phyloP scores from a whole-genome alignment of 2,797 vertebrate genomes.

The Hafferia zeledoni region DNA sequence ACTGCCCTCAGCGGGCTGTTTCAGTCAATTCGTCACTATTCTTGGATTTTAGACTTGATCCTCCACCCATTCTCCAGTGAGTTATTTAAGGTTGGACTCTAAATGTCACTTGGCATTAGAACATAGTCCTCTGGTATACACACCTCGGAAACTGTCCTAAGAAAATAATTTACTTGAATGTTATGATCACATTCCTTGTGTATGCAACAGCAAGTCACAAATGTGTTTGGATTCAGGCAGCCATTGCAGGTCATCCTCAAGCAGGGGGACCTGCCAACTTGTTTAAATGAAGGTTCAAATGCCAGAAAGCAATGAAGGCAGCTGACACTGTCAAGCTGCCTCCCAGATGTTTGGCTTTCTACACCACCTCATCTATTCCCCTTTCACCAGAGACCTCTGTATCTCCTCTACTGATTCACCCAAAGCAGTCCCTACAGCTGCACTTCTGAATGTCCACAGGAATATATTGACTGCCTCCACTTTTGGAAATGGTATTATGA shows the following conservation, averaged over 20 bases:
- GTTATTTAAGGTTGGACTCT: not conserved
- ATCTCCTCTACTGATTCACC: not conserved
- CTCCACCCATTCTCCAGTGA: not conserved
- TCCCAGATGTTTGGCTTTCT: conserved; percentile 62
- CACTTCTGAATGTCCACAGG: not conserved
- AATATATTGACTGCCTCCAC: not conserved
- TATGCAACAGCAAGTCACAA: not conserved
- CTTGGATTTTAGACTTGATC: not conserved
- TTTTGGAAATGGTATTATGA: not conserved
- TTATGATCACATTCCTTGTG: not conserved
- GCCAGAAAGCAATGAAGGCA: conserved; percentile 8
- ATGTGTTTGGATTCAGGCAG: not conserved
- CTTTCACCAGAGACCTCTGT: not conserved
- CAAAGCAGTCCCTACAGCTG: conserved; percentile 63
- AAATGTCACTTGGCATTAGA: not conserved
- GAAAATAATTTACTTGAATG: not conserved
- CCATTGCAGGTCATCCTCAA: not conserved
- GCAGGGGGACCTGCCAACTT: conserved; percentile 4
- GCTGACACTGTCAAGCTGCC: not conserved
- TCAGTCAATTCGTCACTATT: not conserved
- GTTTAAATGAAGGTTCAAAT: not conserved
- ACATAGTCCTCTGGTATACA: not conserved
- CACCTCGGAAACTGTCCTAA: not conserved
- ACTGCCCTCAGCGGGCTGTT: not conserved
- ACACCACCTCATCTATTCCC: not conserved